Base-by-base conservation (phyloP, 1,140 invertebrate species). In the Chionoecetes opilio region DNA sequence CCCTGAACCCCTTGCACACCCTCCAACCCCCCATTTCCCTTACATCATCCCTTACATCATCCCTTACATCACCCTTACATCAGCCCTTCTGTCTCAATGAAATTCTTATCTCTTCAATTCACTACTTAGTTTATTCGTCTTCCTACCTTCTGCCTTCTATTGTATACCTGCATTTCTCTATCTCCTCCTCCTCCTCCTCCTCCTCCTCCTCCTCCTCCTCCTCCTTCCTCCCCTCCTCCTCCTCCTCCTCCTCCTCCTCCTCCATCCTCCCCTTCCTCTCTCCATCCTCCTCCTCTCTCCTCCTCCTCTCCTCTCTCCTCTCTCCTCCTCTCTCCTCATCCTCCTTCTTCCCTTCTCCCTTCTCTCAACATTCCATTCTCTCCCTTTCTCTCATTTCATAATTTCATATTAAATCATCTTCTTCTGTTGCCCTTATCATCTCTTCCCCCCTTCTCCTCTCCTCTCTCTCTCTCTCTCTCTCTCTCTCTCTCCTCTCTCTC, bases 381-480 rank as follows among this genome's bases (percentile, higher is more conserved):
- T 26, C 31, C 26, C 82, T 84, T 32, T 26, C 82, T 26, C 26
- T 84, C 82, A 3, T 26, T 26, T 32, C 31, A 29, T 84, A 29
- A n/a, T 3, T 84, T 84, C n/a, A n/a, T n/a, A n/a, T n/a, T n/a
- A n/a, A n/a, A n/a, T n/a, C n/a, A n/a, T 32, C 82, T 8, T 32
- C 82, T 26, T 26, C 82, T 84, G 8, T 26, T 26, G 6, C 26
- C 82, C 31, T 26, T 84, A 29, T 26, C 5, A 6, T 32, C 82
- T 84, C 31, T 84, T 26, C 82, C 82, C 31, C n/a, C 26, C 82
- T 84, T 26, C 82, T 26, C 26, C 82, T 84, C 82, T 84, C 85
- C 34, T 37, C 85, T 86, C 85, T 86, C 85, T 86, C 85, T 31
- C 85, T 32, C 31, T 34, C 85, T 14, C 26, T 34, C 85, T 31